Conservation (phyloP, 2,797 vertebrate species). For the Oryzias dopingdopingensis region DNA sequence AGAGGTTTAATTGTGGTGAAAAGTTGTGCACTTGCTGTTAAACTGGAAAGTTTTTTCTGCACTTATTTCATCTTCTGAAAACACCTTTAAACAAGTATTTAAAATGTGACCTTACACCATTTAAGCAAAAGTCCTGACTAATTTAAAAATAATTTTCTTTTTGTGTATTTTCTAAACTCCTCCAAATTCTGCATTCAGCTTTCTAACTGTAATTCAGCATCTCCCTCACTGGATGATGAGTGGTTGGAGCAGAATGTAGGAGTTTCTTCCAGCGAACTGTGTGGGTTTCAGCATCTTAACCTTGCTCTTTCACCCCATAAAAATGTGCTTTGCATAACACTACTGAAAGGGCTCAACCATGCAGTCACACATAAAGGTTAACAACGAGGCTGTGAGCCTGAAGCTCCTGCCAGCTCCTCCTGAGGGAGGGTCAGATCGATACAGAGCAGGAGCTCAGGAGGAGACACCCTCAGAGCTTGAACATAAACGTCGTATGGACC, state of each 20-base stretch:
- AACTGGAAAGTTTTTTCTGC: too few species aligned
- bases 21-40: too few species aligned
- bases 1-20: too few species aligned
- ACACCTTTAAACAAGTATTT: too few species aligned
- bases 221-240: constrained; percentile 4
- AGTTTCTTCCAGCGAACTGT: constrained; percentile 20
- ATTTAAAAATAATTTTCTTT: too few species aligned
- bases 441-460: not conserved
- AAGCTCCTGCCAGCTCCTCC: constrained; percentile 5
- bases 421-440: constrained; percentile 12
- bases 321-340: not conserved
- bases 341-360: not conserved
- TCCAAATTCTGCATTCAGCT: too few species aligned
- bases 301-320: constrained; percentile 1
- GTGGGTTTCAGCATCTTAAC: constrained; percentile 32
- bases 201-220: not conserved
- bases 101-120: too few species aligned
- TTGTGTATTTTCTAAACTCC: too few species aligned
- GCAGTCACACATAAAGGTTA: constrained; percentile 8
- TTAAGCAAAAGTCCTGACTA: not conserved
- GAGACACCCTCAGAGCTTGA: not conserved
- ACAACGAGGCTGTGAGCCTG: constrained; percentile 7
- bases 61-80: too few species aligned
- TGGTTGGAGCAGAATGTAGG: not conserved
- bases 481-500: not conserved